Evolutionary conservation across 1,140 invertebrate genomes (phyloP).

Genomic region (Scaptodrosophila lebanonensis): DNA sequence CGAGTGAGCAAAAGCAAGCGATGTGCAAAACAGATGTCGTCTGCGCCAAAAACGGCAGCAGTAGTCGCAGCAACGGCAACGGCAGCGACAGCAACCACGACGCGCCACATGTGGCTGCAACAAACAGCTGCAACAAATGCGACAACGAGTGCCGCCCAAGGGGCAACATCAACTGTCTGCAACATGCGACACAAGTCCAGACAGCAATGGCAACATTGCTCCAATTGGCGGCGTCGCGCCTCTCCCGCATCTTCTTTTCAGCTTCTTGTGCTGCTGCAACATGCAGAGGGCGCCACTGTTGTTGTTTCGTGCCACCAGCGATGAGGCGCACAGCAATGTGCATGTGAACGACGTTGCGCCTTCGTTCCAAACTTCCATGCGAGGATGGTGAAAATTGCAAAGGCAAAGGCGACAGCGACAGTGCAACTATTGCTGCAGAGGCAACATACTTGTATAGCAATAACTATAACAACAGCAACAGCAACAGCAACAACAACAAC

Average conservation of each 20-base stretch:
- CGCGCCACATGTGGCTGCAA: constrained; percentile 40
- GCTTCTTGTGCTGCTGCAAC: constrained; percentile 68
- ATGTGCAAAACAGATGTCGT: constrained; percentile 60
- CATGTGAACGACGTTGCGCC: too few relatives aligned
- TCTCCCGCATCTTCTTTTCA: constrained; percentile 29
- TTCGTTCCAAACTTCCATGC: too few relatives aligned
- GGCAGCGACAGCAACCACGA: constrained; percentile 2
- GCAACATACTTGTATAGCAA: not conserved
- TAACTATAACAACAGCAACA: constrained; percentile 20
- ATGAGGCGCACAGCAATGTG: constrained; percentile 71
- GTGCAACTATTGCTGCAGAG: too few relatives aligned
- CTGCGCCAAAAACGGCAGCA: constrained; percentile 2
- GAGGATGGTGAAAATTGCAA: constrained; percentile 62
- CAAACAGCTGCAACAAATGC: constrained; percentile 53
- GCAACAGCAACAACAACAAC: constrained; percentile 22
- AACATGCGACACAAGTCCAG: too few relatives aligned
- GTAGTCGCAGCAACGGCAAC: constrained; percentile 1
- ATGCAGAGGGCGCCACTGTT: constrained; percentile 76
- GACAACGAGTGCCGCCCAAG: not conserved
- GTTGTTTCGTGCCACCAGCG: constrained; percentile 75
- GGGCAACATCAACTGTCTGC: not conserved
- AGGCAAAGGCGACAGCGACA: constrained; percentile 34
- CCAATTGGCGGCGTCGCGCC: constrained; percentile 10
- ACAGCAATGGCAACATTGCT: constrained; percentile 50
- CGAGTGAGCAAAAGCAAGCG: not conserved